Base-by-base conservation (phyloP, 2,113 vertebrate species). In the Microtus oregoni region DNA sequence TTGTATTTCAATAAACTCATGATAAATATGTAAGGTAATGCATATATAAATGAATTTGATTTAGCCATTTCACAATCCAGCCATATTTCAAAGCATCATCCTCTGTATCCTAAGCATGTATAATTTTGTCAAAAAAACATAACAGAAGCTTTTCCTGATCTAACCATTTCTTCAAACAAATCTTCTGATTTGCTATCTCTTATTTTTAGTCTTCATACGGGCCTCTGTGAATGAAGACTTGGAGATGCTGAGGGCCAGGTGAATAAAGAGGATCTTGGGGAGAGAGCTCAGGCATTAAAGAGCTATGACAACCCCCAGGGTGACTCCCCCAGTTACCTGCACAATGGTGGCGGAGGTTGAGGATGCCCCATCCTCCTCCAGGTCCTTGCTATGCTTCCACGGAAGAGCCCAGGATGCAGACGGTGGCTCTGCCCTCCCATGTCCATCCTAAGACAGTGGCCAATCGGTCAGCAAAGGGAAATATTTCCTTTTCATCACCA, bases 271-370 rank as follows among this genome's bases (percentile, higher is more conserved):
- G 28, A 22, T 38, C 28, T 13, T 30, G 14, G 35, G 35, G 2
- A 61, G 35, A 67, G 58, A 47, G 47, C 30, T 14, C 15, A 22
- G 44, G 6, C 35, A 55, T 22, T 14, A n/a, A 65, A 68, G 10
- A 17, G 4, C n/a, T 52, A 47, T 9, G 20, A 58, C 52, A 3
- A 5, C 1, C 10, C 38, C 10, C 1, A 10, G 0, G 58, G 5
- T 2, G 30, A 32, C 32, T 32, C 9, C 22, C 68, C 19, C 30
- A 44, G 5, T 89, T 96, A 98, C 97, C 96, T 97, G 96, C 65
- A 98, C 19, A 12, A 98, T 77, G 0, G 98, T 98, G 58, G 97
- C 98, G 75, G 98, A 98, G 89, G 98, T 98, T 0, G 98, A 98
- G 78, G 98, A 98, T 0, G 92, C 52, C 91, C 96, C 50, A 10